Percentiles rank a stretch among this genome's conserved stretches.
Evolutionary conservation across 2,797 vertebrate species (phyloP).

Genomic region (Natrix natrix): DNA sequence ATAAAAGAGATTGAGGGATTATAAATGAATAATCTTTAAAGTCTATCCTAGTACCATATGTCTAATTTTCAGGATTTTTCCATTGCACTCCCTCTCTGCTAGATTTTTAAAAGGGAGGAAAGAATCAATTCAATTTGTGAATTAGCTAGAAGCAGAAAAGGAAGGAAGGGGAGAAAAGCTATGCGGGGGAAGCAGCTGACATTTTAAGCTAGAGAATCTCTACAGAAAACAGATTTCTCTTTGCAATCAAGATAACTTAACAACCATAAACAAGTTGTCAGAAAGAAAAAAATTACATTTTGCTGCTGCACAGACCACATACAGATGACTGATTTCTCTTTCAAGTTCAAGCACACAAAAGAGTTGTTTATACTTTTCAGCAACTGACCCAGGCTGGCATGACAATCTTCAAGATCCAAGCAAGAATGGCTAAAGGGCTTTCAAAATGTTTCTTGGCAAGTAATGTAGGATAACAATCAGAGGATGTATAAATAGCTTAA

Average conservation of each 20-base stretch:
- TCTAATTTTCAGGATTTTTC: slow-evolving; percentile 66
- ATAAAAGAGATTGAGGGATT: slow-evolving; percentile 34
- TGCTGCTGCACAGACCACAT: slow-evolving; percentile 65
- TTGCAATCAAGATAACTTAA: slow-evolving; percentile 73
- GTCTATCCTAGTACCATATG: slow-evolving; percentile 56
- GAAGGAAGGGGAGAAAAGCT: neutral
- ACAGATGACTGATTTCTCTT: slow-evolving; percentile 73
- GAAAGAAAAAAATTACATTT: slow-evolving; percentile 71
- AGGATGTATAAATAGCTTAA: slow-evolving; percentile 36
- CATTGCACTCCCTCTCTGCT: neutral
- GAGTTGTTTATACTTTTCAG: slow-evolving; percentile 66
- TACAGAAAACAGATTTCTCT: slow-evolving; percentile 66
- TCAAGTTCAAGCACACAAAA: slow-evolving; percentile 68
- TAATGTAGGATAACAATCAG: slow-evolving; percentile 43
- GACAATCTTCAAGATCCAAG: slow-evolving; percentile 55
- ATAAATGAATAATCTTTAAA: slow-evolving; percentile 67
- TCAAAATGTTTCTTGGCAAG: slow-evolving; percentile 56
- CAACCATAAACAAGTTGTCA: slow-evolving; percentile 71
- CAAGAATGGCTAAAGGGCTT: slow-evolving; percentile 51
- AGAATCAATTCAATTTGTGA: slow-evolving; percentile 65
- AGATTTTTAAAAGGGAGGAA: neutral
- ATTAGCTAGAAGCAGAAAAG: slow-evolving; percentile 54
- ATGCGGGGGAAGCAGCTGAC: slow-evolving; percentile 39
- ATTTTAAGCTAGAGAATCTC: slow-evolving; percentile 63
- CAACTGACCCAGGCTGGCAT: slow-evolving; percentile 62